Conservation (phyloP, 2,797 vertebrate species). For the Serranus cabrilla region DNA sequence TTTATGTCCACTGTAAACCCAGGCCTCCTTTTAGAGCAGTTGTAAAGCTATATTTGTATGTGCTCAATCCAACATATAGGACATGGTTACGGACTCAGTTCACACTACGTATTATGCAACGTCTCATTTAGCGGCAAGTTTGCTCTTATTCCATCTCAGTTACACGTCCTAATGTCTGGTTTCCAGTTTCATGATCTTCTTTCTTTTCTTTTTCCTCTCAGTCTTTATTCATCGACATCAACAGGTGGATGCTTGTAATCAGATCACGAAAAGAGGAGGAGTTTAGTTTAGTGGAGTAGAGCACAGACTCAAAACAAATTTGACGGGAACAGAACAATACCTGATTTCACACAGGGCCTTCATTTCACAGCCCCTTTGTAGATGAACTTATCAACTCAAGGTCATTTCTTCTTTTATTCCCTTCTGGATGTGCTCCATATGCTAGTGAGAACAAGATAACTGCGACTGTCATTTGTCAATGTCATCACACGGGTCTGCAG, state of each 20-base stretch:
- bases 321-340: constrained; percentile 14
- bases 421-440: neutral
- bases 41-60: constrained; percentile 27
- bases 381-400: constrained; percentile 7
- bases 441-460: neutral
- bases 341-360: neutral
- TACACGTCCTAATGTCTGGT: constrained; percentile 45
- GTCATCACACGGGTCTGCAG: neutral
- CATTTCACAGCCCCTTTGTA: constrained; percentile 11
- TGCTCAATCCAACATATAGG: neutral
- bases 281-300: constrained; percentile 36
- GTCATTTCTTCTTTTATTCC: neutral
- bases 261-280: constrained; percentile 36
- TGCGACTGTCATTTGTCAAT: neutral
- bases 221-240: constrained; percentile 14
- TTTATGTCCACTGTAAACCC: neutral
- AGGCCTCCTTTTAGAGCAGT: neutral
- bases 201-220: constrained; percentile 22
- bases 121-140: neutral
- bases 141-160: constrained; percentile 27
- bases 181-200: constrained; percentile 62
- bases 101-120: neutral
- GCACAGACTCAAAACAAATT: constrained; percentile 7
- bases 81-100: neutral
- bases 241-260: constrained; percentile 57